These are phyloP conservation scores for Lanistes nyassanus DNA, from an alignment of 1,140 invertebrate genomes.

Conservation along the genomic window DNA sequence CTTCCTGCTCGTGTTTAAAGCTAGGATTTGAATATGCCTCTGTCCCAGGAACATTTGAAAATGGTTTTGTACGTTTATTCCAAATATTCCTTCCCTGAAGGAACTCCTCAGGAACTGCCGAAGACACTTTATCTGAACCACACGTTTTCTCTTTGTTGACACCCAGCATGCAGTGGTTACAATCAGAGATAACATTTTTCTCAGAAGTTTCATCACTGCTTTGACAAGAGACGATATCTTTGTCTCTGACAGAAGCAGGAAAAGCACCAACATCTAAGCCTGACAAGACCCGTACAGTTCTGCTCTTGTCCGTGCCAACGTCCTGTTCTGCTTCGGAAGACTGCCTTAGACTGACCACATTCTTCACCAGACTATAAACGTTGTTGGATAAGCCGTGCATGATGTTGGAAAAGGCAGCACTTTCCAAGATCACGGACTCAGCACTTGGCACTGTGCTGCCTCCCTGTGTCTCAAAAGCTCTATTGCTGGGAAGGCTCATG, in stretches of 20 bases:
- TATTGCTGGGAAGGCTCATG: background rate
- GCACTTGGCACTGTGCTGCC: background rate
- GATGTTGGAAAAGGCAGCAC: background rate
- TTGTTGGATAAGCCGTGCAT: constrained; percentile 6
- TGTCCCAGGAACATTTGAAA: no score
- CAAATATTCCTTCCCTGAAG: no score
- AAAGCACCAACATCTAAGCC: no score
- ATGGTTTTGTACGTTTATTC: no score
- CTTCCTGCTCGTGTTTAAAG: no score
- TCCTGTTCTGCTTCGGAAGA: background rate
- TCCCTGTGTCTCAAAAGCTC: background rate
- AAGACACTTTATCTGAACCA: no score
- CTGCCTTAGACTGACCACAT: constrained; percentile 2
- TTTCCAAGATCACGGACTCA: background rate
- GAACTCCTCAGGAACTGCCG: no score
- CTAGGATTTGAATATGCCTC: no score
- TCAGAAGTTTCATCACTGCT: no score
- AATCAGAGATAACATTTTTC: no score
- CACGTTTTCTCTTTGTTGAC: no score
- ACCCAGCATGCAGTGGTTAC: background rate
- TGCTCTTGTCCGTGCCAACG: background rate
- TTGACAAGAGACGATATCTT: background rate
- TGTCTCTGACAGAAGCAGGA: background rate
- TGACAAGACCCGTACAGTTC: background rate
- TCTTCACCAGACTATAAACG: background rate